Conservation (phyloP, 2,113 vertebrate species). For the Lontra canadensis region DNA sequence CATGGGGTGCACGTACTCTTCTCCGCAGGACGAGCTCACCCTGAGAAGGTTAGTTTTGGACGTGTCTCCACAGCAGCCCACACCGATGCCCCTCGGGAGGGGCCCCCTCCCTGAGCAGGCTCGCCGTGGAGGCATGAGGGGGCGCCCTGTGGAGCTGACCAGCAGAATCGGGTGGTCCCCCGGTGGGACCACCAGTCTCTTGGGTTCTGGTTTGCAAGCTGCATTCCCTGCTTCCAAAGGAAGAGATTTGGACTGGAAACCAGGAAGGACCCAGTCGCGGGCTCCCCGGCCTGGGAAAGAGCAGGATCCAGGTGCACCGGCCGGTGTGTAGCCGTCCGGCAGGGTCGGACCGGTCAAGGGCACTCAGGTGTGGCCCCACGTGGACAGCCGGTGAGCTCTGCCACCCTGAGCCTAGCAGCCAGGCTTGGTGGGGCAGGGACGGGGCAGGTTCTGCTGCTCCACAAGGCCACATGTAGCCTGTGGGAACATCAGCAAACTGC, state of each 20-base stretch:
- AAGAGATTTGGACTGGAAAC: neutral
- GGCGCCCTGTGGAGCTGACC: neutral
- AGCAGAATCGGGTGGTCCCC: accelerated
- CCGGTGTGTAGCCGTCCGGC: accelerated
- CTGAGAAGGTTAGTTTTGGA: constrained; percentile 89
- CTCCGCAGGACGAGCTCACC: constrained; percentile 86
- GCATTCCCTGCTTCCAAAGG: neutral
- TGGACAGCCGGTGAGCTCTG: neutral
- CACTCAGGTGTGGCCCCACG: neutral
- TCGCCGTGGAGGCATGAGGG: neutral
- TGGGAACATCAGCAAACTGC: neutral
- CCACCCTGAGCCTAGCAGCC: neutral
- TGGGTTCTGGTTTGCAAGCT: neutral
- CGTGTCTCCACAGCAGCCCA: neutral
- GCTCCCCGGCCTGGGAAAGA: neutral
- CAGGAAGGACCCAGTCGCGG: neutral
- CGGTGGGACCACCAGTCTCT: accelerated
- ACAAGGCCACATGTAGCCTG: neutral
- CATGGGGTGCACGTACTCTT: constrained; percentile 94
- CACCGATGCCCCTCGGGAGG: accelerated
- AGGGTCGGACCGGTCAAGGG: neutral
- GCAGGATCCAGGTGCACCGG: neutral
- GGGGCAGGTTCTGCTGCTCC: neutral
- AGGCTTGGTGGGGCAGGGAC: accelerated
- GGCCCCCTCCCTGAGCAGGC: neutral